phyloP scores from a whole-genome alignment of 2,113 vertebrate species.

The Mustela lutreola region DNA sequence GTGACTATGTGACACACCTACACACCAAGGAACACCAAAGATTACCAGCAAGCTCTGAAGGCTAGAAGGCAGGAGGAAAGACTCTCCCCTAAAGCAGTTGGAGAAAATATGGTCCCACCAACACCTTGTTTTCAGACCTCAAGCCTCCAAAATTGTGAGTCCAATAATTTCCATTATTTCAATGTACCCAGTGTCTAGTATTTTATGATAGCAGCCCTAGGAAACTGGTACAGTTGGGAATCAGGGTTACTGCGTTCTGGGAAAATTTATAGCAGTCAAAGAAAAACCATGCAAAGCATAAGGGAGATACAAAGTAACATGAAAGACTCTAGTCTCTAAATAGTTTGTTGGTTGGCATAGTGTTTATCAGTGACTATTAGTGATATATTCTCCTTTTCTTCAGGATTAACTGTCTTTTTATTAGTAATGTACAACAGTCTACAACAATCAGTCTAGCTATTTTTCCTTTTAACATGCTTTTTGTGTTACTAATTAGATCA shows the following conservation, averaged over 20 bases:
- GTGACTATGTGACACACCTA: not conserved
- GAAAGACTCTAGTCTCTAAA: not conserved
- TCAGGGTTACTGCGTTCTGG: not conserved
- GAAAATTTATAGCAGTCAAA: not conserved
- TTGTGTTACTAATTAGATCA: slow-evolving; percentile 30
- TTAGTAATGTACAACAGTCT: not conserved
- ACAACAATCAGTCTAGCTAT: not conserved
- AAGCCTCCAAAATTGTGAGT: not conserved
- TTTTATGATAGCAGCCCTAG: slow-evolving; percentile 13
- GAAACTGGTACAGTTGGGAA: not conserved
- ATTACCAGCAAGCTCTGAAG: not conserved
- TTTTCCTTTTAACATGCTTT: slow-evolving; percentile 3
- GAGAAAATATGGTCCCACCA: not conserved
- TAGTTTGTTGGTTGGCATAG: not conserved
- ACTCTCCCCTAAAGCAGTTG: not conserved
- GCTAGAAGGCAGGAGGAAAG: not conserved
- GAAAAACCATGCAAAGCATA: not conserved
- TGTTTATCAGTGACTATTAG: slow-evolving; percentile 26
- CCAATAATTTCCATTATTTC: not conserved
- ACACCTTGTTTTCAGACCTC: not conserved
- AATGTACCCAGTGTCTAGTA: not conserved
- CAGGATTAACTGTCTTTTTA: not conserved
- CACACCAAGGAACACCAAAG: not conserved
- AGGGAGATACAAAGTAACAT: not conserved
- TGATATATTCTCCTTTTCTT: slow-evolving; percentile 43